phyloP scores from a whole-genome alignment of 2,113 vertebrate species.

The Thoracochromis brauschi region DNA sequence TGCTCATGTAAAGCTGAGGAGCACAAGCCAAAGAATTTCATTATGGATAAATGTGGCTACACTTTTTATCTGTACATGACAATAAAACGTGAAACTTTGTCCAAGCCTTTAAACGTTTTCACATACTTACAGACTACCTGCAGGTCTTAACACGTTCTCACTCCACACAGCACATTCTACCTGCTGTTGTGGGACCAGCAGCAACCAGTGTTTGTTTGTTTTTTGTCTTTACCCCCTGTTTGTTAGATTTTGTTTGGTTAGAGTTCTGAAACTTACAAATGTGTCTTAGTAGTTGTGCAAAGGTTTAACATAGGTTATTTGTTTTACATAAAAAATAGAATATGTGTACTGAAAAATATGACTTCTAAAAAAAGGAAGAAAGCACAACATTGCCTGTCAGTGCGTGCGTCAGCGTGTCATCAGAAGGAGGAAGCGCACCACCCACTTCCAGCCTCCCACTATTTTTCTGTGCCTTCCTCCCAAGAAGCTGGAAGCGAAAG shows the following conservation, averaged over 20 bases:
- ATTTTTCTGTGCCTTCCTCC: background rate
- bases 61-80: background rate
- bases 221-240: background rate
- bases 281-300: background rate
- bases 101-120: background rate
- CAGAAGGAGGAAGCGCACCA: background rate
- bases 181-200: background rate
- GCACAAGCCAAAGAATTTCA: background rate
- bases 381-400: background rate
- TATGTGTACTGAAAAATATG: background rate
- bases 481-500: background rate
- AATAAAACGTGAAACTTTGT: background rate
- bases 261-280: background rate
- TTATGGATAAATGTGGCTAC: background rate
- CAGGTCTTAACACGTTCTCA: background rate
- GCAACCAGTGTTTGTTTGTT: background rate
- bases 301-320: fast-evolving
- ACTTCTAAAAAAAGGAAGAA: background rate
- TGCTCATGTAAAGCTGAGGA: background rate
- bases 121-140: background rate
- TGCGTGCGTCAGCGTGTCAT: background rate
- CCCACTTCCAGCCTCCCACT: background rate
- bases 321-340: background rate
- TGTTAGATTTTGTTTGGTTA: background rate
- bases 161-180: background rate